Evolutionary conservation across 2,888 invertebrate species (phyloP), one percentile per base, ranked within the genome.

Genomic region (Atethmia centrago): DNA sequence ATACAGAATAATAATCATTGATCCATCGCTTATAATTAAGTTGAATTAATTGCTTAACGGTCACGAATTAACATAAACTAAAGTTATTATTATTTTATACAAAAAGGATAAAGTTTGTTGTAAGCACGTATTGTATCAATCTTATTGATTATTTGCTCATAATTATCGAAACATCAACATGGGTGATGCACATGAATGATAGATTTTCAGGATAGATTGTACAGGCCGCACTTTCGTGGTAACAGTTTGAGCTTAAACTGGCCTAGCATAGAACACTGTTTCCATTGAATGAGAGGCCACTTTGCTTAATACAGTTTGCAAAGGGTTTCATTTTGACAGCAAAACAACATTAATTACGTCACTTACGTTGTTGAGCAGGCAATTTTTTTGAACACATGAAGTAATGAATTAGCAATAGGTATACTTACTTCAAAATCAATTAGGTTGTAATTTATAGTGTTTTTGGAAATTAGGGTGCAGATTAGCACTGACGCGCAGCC

Each of bases 21-120:
- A 42, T 59, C 49, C 10, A 63, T 59, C 21, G 63, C 28, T 53
- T 71, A 53, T 61, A 71, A 78, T 71, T 59, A 79, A 77, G 21
- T 25, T 59, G 53, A 64, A 71, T 79, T 64, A 64, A 71, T 64
- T 51, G 62, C 51, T 55, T 47, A 69, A 10, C 25, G 70, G 40
- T n/a, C 3, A 36, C 31, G 28, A 47, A 59, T 31, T 42, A 78
- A 59, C 45, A 58, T 63, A 63, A 58, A 79, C 21, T 42, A 7
- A 42, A 71, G 14, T 79, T 59, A 64, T 71, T 49, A 45, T 25
- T 31, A 62, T 36, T 36, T 25, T 21, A 19, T 63, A 45, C n/a
- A 49, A 59, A 77, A 28, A 66, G n/a, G 14, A 45, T 76, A 47
- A 21, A 55, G 31, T 64, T 49, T 7, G 9, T 65, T 31, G 21